Evolutionary conservation across 2,888 invertebrate genomes (phyloP), one percentile per base, ranked within the genome.

Genomic region (Trisateles emortualis): DNA sequence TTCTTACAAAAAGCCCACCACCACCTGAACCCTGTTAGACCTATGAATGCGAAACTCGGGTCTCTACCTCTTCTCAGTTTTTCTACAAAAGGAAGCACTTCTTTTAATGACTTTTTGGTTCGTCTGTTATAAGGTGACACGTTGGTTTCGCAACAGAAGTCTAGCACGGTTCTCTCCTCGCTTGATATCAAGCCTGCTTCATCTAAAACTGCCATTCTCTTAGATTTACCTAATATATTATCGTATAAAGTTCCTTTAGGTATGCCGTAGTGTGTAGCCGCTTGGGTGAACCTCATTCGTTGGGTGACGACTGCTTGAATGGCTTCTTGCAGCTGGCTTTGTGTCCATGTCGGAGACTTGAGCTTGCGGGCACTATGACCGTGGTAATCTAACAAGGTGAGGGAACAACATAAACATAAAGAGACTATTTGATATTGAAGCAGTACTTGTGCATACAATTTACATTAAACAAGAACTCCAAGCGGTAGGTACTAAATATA

Each of bases 1-100:
- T 96, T 96, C 85, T 96, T 96, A 87, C 96, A 96, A 75, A 96
- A 96, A 0, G 96, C 96, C 96, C 96, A 96, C 96, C 96, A 96
- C 96, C 96, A 96, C 10, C 96, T 88, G 74, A 95, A 96, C 0
- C 96, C 96, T 16, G 95, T 94, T n/a, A 95, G 88, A n/a, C 95
- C 95, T 50, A 94, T 93, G 74, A 96, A 96, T 59, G 93, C 85
- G 78, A 96, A 96, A 59, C 90, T 93, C 1, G 96, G 95, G 54
- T 95, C 95, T 58, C 95, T 89, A 30, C 46, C 68, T 33, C 76
- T 89, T 68, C 94, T 89, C 52, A 96, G 78, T 68, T 94, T 94
- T 74, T 95, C 95, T n/a, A 96, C 96, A 73, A 94, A 96, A 41
- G 90, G 88, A 35, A 96, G 78, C 10, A 96, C 94, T 41, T 94